Conservation (phyloP, 2,797 vertebrate genomes). For the Hoplostethus mediterraneus region DNA sequence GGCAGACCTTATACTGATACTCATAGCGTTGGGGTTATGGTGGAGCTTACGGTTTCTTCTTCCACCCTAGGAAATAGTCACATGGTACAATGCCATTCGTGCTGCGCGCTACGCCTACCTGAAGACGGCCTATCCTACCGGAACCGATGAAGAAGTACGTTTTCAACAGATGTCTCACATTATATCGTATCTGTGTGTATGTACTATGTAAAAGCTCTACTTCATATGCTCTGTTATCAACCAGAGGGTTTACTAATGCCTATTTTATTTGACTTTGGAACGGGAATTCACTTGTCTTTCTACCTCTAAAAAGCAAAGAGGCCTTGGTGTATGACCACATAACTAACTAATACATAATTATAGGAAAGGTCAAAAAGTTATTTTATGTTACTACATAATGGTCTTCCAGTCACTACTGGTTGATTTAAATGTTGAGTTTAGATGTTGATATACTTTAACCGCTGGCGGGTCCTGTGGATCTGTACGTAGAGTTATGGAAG, state of each 20-base stretch:
- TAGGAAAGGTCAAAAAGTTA: not conserved
- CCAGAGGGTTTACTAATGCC: not conserved
- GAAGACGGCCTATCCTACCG: slow-evolving; percentile 88
- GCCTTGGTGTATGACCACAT: not conserved
- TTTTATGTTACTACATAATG: not conserved
- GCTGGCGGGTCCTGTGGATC: no score
- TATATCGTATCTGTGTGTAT: not conserved
- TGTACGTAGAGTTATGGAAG: no score
- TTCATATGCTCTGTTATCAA: not conserved
- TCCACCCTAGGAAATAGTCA: slow-evolving; percentile 90
- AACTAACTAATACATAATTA: not conserved
- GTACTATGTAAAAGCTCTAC: not conserved
- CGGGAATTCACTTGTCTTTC: not conserved
- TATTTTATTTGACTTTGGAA: not conserved
- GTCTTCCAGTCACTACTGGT: not conserved
- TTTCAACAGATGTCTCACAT: not conserved
- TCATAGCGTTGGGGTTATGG: not conserved
- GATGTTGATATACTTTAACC: not conserved
- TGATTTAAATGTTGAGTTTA: no score
- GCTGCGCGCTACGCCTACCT: slow-evolving; percentile 91
- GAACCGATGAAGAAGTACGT: slow-evolving; percentile 88
- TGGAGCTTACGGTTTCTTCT: slow-evolving; percentile 27
- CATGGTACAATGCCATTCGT: slow-evolving; percentile 94
- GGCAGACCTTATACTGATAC: not conserved
- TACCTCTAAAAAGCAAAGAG: not conserved